A percentile compares a stretch with the other conserved stretches of the same genome.
phyloP scores from a whole-genome alignment of 1,140 invertebrate species.

The Lepidurus apus region DNA sequence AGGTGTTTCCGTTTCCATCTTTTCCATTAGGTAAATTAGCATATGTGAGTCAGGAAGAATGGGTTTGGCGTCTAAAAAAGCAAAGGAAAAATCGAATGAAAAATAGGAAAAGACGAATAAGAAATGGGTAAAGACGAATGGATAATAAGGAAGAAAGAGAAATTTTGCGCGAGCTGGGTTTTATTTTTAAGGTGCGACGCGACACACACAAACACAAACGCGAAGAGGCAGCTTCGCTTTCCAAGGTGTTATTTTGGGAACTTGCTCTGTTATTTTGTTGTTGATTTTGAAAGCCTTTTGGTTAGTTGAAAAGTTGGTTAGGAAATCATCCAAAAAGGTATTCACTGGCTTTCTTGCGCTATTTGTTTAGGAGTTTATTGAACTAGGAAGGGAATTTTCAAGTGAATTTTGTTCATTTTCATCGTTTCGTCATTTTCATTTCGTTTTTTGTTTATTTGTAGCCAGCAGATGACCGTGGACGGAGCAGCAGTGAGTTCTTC shows the following conservation, averaged over 20 bases:
- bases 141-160: not conserved
- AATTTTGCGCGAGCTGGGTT: not conserved
- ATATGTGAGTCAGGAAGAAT: not conserved
- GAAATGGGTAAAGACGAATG: not conserved
- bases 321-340: too few relatives aligned
- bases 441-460: not conserved
- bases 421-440: not conserved
- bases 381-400: too few relatives aligned
- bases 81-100: not conserved
- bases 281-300: too few relatives aligned
- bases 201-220: not conserved
- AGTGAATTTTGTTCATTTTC: too few relatives aligned
- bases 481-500: not conserved
- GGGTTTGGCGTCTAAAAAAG: not conserved
- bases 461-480: slow-evolving; percentile 13
- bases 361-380: too few relatives aligned
- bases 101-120: not conserved
- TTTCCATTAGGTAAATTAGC: not conserved
- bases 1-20: not conserved
- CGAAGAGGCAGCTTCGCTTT: not conserved
- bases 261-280: too few relatives aligned
- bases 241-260: slow-evolving; percentile 12
- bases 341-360: too few relatives aligned
- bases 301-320: too few relatives aligned
- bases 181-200: not conserved